Evolutionary conservation across 2,888 invertebrate species (phyloP).

Genomic region (Tricholauxania praeusta): DNA sequence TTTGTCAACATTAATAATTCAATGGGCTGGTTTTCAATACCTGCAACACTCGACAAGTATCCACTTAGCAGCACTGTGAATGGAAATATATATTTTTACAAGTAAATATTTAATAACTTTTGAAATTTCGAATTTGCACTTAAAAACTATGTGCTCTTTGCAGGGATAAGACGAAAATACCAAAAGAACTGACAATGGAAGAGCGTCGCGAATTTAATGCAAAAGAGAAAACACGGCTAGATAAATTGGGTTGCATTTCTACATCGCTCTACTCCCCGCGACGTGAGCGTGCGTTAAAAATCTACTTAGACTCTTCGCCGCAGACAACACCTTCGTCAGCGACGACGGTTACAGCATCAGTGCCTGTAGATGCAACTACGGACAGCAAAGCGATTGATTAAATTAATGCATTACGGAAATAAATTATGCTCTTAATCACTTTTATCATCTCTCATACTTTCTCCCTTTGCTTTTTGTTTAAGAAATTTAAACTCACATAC

Average conservation of each 20-base stretch:
- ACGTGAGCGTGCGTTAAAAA: conserved; percentile 79
- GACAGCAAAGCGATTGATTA: conserved; percentile 20
- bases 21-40: conserved; percentile 73
- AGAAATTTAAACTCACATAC: neutral
- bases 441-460: neutral
- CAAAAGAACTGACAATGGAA: conserved; percentile 73
- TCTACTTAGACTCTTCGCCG: conserved; percentile 73
- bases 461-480: conserved; percentile 19
- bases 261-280: conserved; percentile 72
- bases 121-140: conserved; percentile 18
- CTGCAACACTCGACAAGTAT: conserved; percentile 71
- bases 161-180: conserved; percentile 74
- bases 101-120: conserved; percentile 66
- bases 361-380: conserved; percentile 49
- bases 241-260: conserved; percentile 65
- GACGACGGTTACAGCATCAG: conserved; percentile 47
- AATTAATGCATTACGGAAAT: conserved; percentile 2
- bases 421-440: neutral
- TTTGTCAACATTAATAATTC: conserved; percentile 73
- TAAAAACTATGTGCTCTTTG: conserved; percentile 4
- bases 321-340: conserved; percentile 24
- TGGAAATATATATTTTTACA: conserved; percentile 77
- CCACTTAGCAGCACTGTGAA: conserved; percentile 73
- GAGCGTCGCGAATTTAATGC: conserved; percentile 74
- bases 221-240: conserved; percentile 72